Evolutionary conservation across 1,140 invertebrate species (phyloP).

Genomic region (Antheraea pernyi): DNA sequence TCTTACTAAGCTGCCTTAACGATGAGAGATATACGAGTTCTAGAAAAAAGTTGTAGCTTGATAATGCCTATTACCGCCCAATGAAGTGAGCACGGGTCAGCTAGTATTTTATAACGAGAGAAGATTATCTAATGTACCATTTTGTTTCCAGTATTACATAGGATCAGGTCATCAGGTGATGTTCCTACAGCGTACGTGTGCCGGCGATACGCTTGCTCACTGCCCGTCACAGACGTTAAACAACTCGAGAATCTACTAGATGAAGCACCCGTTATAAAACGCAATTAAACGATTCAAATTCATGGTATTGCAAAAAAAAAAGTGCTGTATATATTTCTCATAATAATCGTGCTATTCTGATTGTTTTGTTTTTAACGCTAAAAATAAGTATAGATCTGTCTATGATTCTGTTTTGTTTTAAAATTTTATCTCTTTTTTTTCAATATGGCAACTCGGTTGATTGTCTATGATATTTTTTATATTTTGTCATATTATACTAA

Average conservation of each 20-base stretch:
- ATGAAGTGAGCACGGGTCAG: too few species aligned
- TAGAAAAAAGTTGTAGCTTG: too few species aligned
- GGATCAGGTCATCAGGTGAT: conserved; percentile 66
- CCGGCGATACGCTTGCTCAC: conserved; percentile 87
- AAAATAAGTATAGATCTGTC: too few species aligned
- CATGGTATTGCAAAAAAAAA: background rate
- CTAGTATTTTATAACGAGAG: background rate
- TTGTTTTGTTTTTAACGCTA: too few species aligned
- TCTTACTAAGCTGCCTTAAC: too few species aligned
- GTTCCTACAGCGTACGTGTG: conserved; percentile 90
- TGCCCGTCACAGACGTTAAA: conserved; percentile 86
- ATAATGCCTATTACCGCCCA: too few species aligned
- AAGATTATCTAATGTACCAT: background rate
- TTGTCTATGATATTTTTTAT: background rate
- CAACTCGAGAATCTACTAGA: conserved; percentile 83
- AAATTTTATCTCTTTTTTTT: background rate
- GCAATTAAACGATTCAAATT: background rate
- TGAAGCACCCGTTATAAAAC: conserved; percentile 42
- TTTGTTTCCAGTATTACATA: conserved; percentile 52
- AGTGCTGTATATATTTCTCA: too few species aligned
- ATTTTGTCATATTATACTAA: background rate
- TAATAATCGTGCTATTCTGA: too few species aligned
- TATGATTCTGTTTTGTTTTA: background rate
- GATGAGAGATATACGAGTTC: too few species aligned
- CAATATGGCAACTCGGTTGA: background rate